A percentile compares a stretch with the other conserved stretches of the same genome.
Evolutionary conservation across 2,113 vertebrate genomes (phyloP).

Genomic region (Forbesichthys papilliferus): DNA sequence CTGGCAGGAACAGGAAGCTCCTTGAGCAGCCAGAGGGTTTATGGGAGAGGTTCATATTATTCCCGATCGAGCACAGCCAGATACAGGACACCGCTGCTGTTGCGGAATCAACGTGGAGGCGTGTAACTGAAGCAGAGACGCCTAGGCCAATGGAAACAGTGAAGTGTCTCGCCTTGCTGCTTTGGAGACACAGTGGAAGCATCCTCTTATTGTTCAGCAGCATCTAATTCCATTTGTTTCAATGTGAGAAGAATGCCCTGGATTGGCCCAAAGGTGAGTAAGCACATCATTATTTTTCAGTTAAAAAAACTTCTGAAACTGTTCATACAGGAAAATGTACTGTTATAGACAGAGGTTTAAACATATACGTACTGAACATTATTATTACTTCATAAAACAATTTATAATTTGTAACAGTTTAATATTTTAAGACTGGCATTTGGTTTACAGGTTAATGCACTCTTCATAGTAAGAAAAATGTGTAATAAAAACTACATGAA

Average conservation of each 20-base stretch:
- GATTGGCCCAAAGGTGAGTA: neutral
- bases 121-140: constrained; percentile 34
- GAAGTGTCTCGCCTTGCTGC: constrained; percentile 41
- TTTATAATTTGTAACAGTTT: constrained; percentile 2
- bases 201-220: constrained; percentile 44
- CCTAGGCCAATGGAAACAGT: constrained; percentile 59
- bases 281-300: constrained; percentile 4
- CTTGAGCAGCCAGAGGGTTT: constrained; percentile 50
- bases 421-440: neutral
- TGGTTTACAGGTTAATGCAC: constrained; percentile 13
- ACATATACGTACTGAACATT: neutral
- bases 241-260: constrained; percentile 5
- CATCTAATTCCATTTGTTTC: constrained; percentile 10
- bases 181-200: constrained; percentile 55
- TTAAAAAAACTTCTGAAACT: neutral
- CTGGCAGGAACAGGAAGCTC: constrained; percentile 52
- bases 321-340: constrained; percentile 20
- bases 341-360: constrained; percentile 15
- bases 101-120: constrained; percentile 53
- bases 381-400: constrained; percentile 15
- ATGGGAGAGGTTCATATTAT: constrained; percentile 65
- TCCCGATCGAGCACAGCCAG: constrained; percentile 67
- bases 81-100: constrained; percentile 43
- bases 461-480: constrained; percentile 15
- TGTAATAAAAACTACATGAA: constrained; percentile 47